These are phyloP conservation scores for Agrotis ipsilon DNA, from an alignment of 2,888 invertebrate genomes.

Conservation along the genomic window DNA sequence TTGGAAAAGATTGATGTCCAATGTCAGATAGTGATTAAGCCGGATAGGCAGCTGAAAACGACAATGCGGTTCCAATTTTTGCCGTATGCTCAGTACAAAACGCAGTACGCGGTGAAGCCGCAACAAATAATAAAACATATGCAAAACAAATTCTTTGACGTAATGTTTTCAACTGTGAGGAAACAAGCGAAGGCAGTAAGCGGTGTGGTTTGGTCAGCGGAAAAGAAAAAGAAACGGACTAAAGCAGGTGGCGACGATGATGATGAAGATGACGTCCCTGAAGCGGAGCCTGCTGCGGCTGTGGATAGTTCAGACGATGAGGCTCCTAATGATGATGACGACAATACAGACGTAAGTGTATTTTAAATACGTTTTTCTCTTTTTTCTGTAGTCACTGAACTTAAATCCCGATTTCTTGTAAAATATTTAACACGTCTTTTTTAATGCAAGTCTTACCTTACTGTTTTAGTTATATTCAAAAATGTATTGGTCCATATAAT, in stretches of 20 bases:
- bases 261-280: conserved; percentile 79
- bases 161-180: conserved; percentile 92
- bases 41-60: conserved; percentile 92
- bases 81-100: conserved; percentile 94
- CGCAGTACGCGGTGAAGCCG: conserved; percentile 94
- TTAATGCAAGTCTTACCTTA: too few relatives aligned
- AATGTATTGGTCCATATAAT: too few relatives aligned
- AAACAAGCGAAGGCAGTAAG: conserved; percentile 91
- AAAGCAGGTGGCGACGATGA: conserved; percentile 80
- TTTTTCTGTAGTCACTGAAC: neutral
- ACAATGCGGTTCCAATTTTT: conserved; percentile 94
- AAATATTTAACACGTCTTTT: too few relatives aligned
- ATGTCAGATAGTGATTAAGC: conserved; percentile 90
- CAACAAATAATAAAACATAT: conserved; percentile 93
- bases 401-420: too few relatives aligned
- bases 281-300: conserved; percentile 71
- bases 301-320: conserved; percentile 93
- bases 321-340: conserved; percentile 91
- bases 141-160: conserved; percentile 93
- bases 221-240: conserved; percentile 81
- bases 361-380: neutral
- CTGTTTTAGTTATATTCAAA: too few relatives aligned
- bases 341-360: conserved; percentile 87
- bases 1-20: conserved; percentile 93
- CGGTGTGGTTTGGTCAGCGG: conserved; percentile 88